A percentile compares a stretch with the other conserved stretches of the same genome.
These are phyloP conservation scores for Plemyria rubiginata DNA, from an alignment of 2,888 invertebrate genomes.

Conservation along the genomic window DNA sequence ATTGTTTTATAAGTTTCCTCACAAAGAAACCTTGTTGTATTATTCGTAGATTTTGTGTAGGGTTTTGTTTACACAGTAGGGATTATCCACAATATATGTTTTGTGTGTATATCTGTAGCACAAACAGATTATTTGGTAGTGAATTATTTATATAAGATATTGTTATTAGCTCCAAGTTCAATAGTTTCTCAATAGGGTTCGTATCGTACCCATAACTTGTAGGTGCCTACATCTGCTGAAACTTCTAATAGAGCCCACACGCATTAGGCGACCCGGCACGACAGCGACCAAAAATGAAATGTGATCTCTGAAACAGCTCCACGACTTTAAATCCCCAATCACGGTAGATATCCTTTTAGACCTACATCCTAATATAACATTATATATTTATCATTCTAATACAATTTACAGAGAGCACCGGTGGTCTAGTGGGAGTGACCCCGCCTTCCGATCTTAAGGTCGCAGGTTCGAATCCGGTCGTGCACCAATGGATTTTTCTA, in stretches of 20 bases:
- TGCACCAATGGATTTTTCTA: too few species aligned
- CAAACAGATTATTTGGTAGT: not conserved
- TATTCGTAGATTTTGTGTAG: not conserved
- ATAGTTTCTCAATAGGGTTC: constrained; percentile 20
- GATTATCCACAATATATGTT: not conserved
- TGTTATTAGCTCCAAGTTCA: constrained; percentile 19
- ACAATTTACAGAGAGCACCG: too few species aligned
- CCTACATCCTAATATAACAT: too few species aligned
- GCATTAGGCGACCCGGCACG: not conserved
- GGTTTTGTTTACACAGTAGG: not conserved
- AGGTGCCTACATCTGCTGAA: constrained; percentile 6
- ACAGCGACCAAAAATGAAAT: not conserved
- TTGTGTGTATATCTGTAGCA: too few species aligned
- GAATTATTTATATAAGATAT: constrained; percentile 16
- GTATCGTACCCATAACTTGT: constrained; percentile 13
- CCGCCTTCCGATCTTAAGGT: too few species aligned
- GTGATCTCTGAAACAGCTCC: too few species aligned
- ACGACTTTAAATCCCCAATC: too few species aligned
- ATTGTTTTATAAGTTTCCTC: not conserved
- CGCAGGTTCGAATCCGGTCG: too few species aligned
- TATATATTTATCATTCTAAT: too few species aligned
- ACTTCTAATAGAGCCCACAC: not conserved
- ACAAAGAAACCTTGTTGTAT: not conserved
- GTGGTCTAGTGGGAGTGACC: too few species aligned
- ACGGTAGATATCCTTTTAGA: too few species aligned